Percentiles rank a stretch among this genome's conserved stretches.
phyloP scores from a whole-genome alignment of 2,113 vertebrate genomes.

The Catharus fuscescens region DNA sequence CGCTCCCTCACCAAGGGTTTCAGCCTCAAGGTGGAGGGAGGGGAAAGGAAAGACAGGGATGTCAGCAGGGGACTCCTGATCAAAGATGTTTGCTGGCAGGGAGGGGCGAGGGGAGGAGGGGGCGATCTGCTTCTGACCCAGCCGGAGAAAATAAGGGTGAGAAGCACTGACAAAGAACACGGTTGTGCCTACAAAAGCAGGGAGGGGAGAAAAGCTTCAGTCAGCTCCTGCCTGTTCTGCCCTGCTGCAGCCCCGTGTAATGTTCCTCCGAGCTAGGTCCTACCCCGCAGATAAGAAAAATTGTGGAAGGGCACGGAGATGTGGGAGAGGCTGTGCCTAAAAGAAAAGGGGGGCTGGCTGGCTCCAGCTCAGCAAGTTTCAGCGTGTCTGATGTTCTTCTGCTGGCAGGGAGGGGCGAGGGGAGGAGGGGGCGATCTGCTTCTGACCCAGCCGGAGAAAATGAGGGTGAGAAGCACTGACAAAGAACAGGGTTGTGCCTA shows the following conservation, averaged over 20 bases:
- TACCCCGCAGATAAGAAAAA: background rate
- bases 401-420: background rate
- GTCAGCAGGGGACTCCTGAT: background rate
- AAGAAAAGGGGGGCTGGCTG: background rate
- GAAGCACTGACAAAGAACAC: background rate
- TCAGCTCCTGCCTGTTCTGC: background rate
- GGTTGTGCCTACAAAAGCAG: background rate
- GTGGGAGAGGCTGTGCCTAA: background rate
- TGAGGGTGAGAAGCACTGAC: background rate
- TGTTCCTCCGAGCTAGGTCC: background rate
- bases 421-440: background rate
- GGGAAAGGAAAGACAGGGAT: background rate
- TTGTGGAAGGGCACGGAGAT: background rate
- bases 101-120: background rate
- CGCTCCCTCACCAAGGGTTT: background rate
- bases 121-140: background rate
- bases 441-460: background rate
- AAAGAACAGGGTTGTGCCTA: background rate
- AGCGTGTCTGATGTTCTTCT: fast-evolving
- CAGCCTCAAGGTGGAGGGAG: background rate
- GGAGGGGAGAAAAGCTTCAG: background rate
- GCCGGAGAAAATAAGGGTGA: background rate
- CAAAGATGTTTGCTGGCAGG: background rate
- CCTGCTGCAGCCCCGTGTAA: background rate
- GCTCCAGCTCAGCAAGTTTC: background rate